Percentiles rank a stretch among this genome's conserved stretches.
These are phyloP conservation scores for Lampropteryx suffumata DNA, from an alignment of 2,888 invertebrate genomes.

Conservation along the genomic window DNA sequence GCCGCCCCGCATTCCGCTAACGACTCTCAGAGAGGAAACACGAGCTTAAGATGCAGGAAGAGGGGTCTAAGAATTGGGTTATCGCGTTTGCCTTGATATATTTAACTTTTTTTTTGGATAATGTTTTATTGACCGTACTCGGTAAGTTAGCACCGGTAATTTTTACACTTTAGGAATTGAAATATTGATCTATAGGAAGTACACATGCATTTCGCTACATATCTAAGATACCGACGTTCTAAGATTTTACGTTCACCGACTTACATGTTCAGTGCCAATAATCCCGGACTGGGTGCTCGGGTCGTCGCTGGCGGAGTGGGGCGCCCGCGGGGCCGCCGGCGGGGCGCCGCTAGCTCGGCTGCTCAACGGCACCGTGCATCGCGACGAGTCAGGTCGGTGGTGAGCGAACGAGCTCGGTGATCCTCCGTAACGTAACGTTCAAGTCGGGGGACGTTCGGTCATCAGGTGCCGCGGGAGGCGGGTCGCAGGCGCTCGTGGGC, in stretches of 20 bases:
- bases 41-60: conserved; percentile 26
- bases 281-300: conserved; percentile 67
- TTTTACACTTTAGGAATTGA: not conserved
- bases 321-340: conserved; percentile 42
- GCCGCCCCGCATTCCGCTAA: conserved; percentile 12
- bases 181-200: too few relatives aligned
- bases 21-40: not conserved
- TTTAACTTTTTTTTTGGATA: conserved; percentile 91
- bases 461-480: conserved; percentile 31
- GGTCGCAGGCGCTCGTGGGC: conserved; percentile 55
- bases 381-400: conserved; percentile 34
- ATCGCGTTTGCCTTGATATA: conserved; percentile 81
- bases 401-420: not conserved
- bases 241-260: too few relatives aligned
- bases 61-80: conserved; percentile 34
- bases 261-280: conserved; percentile 75
- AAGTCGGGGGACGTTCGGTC: too few relatives aligned
- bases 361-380: conserved; percentile 60
- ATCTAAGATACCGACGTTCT: too few relatives aligned
- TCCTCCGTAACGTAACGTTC: too few relatives aligned
- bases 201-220: too few relatives aligned
- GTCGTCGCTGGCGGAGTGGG: conserved; percentile 57
- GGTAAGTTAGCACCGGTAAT: conserved; percentile 83
- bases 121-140: conserved; percentile 93
- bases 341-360: conserved; percentile 59